phyloP scores from a whole-genome alignment of 2,888 invertebrate genomes.

The Eupithecia vulgata region DNA sequence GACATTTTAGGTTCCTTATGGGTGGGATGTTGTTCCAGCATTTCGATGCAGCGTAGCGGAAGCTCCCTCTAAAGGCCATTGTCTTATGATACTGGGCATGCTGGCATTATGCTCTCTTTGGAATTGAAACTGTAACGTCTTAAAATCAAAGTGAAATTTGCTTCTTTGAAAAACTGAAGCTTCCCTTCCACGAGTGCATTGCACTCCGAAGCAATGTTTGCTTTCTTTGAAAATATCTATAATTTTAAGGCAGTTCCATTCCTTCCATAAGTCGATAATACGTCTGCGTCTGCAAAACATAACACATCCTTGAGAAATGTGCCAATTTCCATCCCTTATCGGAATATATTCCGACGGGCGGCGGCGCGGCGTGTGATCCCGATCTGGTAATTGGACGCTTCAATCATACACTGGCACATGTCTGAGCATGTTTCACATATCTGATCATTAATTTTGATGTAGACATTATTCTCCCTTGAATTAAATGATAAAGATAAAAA shows the following conservation, averaged over 20 bases:
- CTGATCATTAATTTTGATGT: background rate
- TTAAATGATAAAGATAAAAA: no score
- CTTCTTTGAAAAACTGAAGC: background rate
- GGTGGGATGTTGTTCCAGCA: no score
- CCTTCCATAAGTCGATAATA: background rate
- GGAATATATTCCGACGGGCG: conserved; percentile 25
- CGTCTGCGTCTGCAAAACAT: conserved; percentile 12
- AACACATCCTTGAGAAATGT: conserved; percentile 28
- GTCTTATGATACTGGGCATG: no score
- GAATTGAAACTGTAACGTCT: background rate
- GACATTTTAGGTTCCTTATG: no score
- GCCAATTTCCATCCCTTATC: conserved; percentile 36
- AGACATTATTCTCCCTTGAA: background rate
- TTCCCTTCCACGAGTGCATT: background rate
- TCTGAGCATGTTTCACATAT: background rate
- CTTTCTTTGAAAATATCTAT: background rate
- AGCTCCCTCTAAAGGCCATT: no score
- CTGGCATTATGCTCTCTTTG: no score
- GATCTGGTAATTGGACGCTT: background rate
- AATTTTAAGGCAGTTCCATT: background rate
- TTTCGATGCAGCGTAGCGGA: no score
- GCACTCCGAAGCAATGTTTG: background rate
- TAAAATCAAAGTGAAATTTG: background rate
- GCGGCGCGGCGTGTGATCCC: conserved; percentile 7
- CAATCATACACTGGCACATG: background rate